Conservation (phyloP, 2,113 vertebrate species). For the Arenaria interpres region DNA sequence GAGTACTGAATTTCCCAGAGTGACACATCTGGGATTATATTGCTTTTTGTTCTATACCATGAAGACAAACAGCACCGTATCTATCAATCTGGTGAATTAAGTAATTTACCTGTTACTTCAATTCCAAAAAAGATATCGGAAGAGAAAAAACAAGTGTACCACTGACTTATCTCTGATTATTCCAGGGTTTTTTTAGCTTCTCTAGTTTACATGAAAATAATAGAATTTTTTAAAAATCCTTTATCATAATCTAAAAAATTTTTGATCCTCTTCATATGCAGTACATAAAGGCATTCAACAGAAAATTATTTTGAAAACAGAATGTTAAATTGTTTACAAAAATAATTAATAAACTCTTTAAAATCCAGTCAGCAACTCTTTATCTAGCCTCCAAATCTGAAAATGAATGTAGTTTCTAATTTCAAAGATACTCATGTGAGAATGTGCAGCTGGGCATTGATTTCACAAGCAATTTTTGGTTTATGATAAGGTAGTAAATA, state of each 20-base stretch:
- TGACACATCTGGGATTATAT: neutral
- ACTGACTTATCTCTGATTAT: neutral
- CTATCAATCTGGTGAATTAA: neutral
- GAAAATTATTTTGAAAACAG: neutral
- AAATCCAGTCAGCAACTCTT: neutral
- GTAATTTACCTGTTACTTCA: neutral
- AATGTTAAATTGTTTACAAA: neutral
- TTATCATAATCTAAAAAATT: neutral
- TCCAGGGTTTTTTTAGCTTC: neutral
- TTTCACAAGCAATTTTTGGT: neutral
- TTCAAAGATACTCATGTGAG: neutral
- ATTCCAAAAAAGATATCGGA: neutral
- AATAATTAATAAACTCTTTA: neutral
- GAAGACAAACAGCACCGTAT: rapidly evolving
- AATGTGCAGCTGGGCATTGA: neutral
- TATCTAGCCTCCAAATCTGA: neutral
- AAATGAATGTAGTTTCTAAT: neutral
- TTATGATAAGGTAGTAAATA: neutral
- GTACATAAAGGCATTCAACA: neutral
- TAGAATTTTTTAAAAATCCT: neutral
- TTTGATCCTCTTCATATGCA: neutral
- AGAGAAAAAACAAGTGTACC: neutral
- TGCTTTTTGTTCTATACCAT: neutral
- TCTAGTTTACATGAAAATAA: neutral
- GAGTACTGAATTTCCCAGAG: neutral